Evolutionary conservation across 2,113 vertebrate species (phyloP).

Genomic region (Rhegmatorhina hoffmannsi): DNA sequence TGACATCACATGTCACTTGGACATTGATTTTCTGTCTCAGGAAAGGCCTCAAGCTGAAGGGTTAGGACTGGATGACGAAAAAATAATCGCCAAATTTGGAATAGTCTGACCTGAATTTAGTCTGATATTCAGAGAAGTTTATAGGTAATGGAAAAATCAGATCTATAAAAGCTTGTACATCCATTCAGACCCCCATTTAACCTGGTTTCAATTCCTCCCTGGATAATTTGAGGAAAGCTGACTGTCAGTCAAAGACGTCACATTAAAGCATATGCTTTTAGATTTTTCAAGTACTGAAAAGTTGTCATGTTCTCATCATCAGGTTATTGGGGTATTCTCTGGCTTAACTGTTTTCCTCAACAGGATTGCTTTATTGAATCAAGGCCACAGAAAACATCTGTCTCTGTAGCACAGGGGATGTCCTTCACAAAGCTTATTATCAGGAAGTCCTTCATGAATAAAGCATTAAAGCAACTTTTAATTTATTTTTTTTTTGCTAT

Average conservation of each 20-base stretch:
- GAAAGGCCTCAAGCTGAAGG: not conserved
- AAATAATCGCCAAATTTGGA: not conserved
- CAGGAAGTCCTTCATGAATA: conserved; percentile 6
- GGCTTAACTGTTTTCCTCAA: conserved; percentile 24
- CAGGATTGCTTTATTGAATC: conserved; percentile 42
- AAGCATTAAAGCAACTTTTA: conserved; percentile 2
- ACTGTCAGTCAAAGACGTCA: conserved; percentile 38
- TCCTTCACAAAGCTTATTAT: conserved; percentile 13
- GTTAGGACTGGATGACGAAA: not conserved
- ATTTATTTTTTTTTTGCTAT: not conserved
- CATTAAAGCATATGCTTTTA: not conserved
- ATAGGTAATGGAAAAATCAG: conserved; percentile 34
- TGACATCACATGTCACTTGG: not conserved
- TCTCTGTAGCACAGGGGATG: conserved; percentile 9
- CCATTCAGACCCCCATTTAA: not conserved
- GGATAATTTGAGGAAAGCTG: conserved; percentile 14
- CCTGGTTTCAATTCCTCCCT: conserved; percentile 1
- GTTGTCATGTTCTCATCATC: conserved; percentile 23
- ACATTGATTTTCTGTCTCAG: not conserved
- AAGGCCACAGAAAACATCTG: conserved; percentile 50
- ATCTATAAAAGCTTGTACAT: not conserved
- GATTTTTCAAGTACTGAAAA: conserved; percentile 29
- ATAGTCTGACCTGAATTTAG: not conserved
- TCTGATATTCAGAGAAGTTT: not conserved
- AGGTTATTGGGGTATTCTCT: conserved; percentile 42